phyloP scores from a whole-genome alignment of 1,140 invertebrate genomes.

The Atta texana region DNA sequence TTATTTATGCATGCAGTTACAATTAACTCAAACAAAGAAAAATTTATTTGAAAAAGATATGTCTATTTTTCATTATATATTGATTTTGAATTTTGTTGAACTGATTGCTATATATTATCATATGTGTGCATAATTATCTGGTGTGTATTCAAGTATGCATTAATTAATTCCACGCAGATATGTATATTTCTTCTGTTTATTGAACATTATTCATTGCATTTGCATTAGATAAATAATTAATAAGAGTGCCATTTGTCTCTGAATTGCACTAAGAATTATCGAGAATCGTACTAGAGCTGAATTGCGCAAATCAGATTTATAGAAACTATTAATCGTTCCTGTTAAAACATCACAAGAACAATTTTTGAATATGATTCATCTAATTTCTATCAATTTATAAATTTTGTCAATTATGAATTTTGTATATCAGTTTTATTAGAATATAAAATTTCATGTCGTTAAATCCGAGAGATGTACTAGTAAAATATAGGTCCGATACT shows the following conservation, averaged over 20 bases:
- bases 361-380: background rate
- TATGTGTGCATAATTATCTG: background rate
- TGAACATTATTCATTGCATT: conserved; percentile 14
- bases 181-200: background rate
- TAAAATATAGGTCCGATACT: background rate
- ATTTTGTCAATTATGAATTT: background rate
- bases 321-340: background rate
- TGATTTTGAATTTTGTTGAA: background rate
- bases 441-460: background rate
- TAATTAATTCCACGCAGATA: background rate
- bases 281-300: background rate
- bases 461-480: background rate
- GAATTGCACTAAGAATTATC: background rate
- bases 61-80: background rate
- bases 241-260: background rate
- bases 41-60: background rate
- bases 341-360: background rate
- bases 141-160: background rate
- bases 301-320: conserved; percentile 3
- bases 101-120: background rate
- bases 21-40: conserved; percentile 21
- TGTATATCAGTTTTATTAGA: background rate
- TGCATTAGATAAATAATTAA: background rate
- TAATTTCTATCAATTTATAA: background rate
- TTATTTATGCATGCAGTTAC: conserved; percentile 16